Evolutionary conservation across 2,113 vertebrate species (phyloP).

Genomic region (Thamnaconus septentrionalis): DNA sequence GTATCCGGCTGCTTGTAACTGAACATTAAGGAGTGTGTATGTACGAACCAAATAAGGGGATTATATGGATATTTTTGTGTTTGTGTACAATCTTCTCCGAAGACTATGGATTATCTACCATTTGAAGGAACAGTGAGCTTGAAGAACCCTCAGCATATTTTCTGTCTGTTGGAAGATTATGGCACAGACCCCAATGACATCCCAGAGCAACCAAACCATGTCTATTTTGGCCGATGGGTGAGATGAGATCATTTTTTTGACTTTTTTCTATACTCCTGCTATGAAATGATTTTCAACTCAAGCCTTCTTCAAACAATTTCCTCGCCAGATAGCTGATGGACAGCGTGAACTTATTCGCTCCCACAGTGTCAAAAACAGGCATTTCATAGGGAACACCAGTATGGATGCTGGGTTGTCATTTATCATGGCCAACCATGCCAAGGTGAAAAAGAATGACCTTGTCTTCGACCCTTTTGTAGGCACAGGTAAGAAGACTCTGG

Average conservation of each 20-base stretch:
- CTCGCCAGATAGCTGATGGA: constrained; percentile 89
- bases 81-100: constrained; percentile 2
- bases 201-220: constrained; percentile 83
- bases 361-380: constrained; percentile 95
- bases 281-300: not conserved
- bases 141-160: constrained; percentile 87
- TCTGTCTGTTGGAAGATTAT: constrained; percentile 94
- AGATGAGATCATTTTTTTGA: constrained; percentile 46
- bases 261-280: not conserved
- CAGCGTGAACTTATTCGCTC: constrained; percentile 85
- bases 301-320: not conserved
- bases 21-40: not conserved
- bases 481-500: constrained; percentile 81
- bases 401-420: constrained; percentile 97
- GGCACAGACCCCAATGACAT: constrained; percentile 89
- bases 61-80: not conserved
- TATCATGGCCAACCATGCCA: constrained; percentile 96
- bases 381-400: constrained; percentile 98
- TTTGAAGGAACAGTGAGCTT: constrained; percentile 92
- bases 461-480: constrained; percentile 98
- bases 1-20: constrained; percentile 36
- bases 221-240: constrained; percentile 98
- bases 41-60: not conserved
- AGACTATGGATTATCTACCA: constrained; percentile 92
- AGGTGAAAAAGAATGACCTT: constrained; percentile 88